Percentiles rank a stretch among this genome's conserved stretches.
Conservation (phyloP, 2,888 invertebrate genomes). For the Apodemia mormo region DNA sequence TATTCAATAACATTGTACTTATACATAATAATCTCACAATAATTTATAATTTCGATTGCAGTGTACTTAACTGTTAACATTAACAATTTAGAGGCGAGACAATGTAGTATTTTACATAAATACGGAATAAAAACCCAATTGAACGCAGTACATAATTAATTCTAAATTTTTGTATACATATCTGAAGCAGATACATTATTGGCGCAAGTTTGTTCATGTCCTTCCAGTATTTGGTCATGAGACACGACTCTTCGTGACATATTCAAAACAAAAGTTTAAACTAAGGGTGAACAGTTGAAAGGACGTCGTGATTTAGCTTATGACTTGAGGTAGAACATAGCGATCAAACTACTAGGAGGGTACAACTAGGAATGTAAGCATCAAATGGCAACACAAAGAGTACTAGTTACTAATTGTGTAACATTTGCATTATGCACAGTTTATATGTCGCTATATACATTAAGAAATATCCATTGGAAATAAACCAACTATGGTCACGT, state of each 20-base stretch:
- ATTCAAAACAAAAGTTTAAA: conserved; percentile 7
- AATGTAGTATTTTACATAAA: conserved; percentile 69
- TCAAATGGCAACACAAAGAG: conserved; percentile 74
- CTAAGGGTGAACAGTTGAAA: conserved; percentile 40
- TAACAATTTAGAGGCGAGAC: conserved; percentile 75
- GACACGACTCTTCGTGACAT: conserved; percentile 7
- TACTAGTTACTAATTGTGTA: conserved; percentile 65
- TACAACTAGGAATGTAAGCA: conserved; percentile 77
- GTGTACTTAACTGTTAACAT: conserved; percentile 79
- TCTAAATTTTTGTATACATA: conserved; percentile 77
- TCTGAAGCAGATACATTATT: conserved; percentile 72
- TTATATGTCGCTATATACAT: conserved; percentile 42
- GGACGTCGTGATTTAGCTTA: conserved; percentile 72
- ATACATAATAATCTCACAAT: conserved; percentile 80
- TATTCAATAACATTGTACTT: conserved; percentile 79
- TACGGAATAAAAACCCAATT: conserved; percentile 79
- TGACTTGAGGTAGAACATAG: no score
- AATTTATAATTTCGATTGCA: conserved; percentile 82
- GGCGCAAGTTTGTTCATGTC: conserved; percentile 70
- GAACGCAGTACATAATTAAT: conserved; percentile 72
- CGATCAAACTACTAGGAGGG: no score
- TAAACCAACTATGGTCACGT: conserved; percentile 48
- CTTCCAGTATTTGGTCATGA: conserved; percentile 75
- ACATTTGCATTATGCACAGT: conserved; percentile 39
- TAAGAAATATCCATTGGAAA: conserved; percentile 50